phyloP scores from a whole-genome alignment of 2,797 vertebrate species.

The Holocentrus rufus region DNA sequence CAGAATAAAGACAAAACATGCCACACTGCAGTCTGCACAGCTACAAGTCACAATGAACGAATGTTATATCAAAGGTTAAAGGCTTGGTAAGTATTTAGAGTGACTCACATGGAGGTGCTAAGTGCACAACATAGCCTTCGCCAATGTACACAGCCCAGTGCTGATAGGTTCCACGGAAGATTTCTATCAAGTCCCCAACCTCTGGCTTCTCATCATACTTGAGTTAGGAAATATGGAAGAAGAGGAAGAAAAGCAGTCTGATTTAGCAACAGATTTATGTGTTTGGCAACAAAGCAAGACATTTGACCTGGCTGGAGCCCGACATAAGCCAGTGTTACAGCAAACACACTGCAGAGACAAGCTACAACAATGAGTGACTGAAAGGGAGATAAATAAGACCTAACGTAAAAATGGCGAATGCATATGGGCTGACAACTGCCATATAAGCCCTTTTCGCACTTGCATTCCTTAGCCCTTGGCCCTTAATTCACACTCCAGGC shows the following conservation, averaged over 20 bases:
- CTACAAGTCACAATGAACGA: too few relatives aligned
- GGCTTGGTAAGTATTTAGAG: background rate
- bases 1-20: too few relatives aligned
- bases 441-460: too few relatives aligned
- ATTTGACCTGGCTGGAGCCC: background rate
- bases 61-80: too few relatives aligned
- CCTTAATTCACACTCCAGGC: too few relatives aligned
- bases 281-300: slow-evolving; percentile 7
- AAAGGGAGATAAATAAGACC: background rate
- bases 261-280: slow-evolving; percentile 9
- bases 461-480: too few relatives aligned
- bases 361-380: background rate
- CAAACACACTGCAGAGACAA: too few relatives aligned
- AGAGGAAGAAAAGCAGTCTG: background rate
- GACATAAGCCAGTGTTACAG: background rate
- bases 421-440: too few relatives aligned
- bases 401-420: too few relatives aligned
- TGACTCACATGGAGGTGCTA: slow-evolving; percentile 82
- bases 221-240: slow-evolving; percentile 19
- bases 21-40: too few relatives aligned
- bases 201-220: slow-evolving; percentile 77
- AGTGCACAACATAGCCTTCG: slow-evolving; percentile 80
- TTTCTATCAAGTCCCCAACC: slow-evolving; percentile 83
- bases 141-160: slow-evolving; percentile 87
- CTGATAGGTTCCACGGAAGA: slow-evolving; percentile 78